These are phyloP conservation scores for Idris sp. DNA, from an alignment of 1,140 invertebrate genomes.

Conservation along the genomic window DNA sequence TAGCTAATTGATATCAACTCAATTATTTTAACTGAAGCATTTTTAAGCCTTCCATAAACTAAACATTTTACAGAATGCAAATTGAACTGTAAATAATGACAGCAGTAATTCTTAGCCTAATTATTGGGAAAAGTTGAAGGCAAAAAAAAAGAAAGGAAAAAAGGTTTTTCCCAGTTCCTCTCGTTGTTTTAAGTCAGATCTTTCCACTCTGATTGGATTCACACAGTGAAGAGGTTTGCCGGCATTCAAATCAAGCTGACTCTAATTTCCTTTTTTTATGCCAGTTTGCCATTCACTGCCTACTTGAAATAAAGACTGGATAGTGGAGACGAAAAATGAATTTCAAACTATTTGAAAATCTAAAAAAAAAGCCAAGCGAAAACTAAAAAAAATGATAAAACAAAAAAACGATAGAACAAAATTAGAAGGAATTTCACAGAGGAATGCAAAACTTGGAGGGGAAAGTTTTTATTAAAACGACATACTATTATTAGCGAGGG, in stretches of 20 bases:
- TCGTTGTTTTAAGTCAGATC: slow-evolving; percentile 33
- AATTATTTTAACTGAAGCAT: too few relatives aligned
- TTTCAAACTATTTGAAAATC: slow-evolving; percentile 39
- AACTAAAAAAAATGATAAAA: too few relatives aligned
- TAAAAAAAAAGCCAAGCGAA: slow-evolving; percentile 19
- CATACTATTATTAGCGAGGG: slow-evolving; percentile 48
- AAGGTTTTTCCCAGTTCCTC: slow-evolving; percentile 8
- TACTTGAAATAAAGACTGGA: slow-evolving; percentile 49
- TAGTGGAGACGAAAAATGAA: slow-evolving; percentile 37
- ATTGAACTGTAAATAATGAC: not conserved
- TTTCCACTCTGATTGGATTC: slow-evolving; percentile 41
- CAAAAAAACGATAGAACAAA: too few relatives aligned
- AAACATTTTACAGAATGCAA: slow-evolving; percentile 5
- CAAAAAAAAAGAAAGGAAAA: slow-evolving; percentile 1
- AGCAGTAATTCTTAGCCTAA: not conserved
- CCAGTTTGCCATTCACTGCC: slow-evolving; percentile 44
- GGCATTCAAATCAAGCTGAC: slow-evolving; percentile 32
- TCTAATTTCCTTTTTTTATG: slow-evolving; percentile 31
- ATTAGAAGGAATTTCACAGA: slow-evolving; percentile 21
- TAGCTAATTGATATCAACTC: too few relatives aligned
- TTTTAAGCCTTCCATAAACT: too few relatives aligned
- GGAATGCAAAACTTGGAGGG: slow-evolving; percentile 20
- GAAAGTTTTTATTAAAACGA: slow-evolving; percentile 43
- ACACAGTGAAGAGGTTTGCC: slow-evolving; percentile 29
- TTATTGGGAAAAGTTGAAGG: slow-evolving; percentile 17